Percentiles rank a stretch among this genome's conserved stretches.
Evolutionary conservation across 2,888 invertebrate species (phyloP).

Genomic region (Epinotia demarniana): DNA sequence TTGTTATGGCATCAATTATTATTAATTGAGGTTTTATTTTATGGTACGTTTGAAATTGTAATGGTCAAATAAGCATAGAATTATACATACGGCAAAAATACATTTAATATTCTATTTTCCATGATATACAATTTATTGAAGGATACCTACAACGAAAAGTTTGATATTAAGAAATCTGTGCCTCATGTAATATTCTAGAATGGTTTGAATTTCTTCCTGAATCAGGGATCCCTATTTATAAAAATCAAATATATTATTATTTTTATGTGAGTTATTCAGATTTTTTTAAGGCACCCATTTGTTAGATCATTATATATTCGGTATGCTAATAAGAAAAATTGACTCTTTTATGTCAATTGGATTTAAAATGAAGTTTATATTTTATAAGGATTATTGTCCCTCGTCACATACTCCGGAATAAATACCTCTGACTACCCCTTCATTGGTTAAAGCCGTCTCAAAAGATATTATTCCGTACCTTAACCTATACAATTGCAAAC

Average conservation of each 20-base stretch:
- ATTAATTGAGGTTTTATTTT: conserved; percentile 38
- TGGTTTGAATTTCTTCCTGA: no score
- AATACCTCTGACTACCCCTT: conserved; percentile 19
- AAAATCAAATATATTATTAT: background rate
- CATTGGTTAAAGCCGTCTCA: conserved; percentile 18
- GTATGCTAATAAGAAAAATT: background rate
- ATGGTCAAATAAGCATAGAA: conserved; percentile 19
- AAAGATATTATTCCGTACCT: conserved; percentile 32
- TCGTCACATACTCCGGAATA: background rate
- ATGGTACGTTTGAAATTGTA: conserved; percentile 21
- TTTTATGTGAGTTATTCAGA: background rate
- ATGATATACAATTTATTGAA: background rate
- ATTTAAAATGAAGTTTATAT: background rate
- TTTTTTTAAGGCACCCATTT: background rate
- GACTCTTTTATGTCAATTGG: background rate
- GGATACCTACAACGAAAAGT: background rate
- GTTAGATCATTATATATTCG: background rate
- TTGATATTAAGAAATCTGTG: background rate
- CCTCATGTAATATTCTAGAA: background rate
- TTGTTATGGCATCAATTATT: conserved; percentile 47
- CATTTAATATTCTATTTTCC: background rate
- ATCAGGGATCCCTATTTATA: no score
- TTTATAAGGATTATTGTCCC: conserved; percentile 1
- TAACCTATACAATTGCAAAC: conserved; percentile 47
- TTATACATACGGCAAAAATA: background rate